These are phyloP conservation scores for Psophia crepitans DNA, from an alignment of 2,113 vertebrate species.

Conservation along the genomic window DNA sequence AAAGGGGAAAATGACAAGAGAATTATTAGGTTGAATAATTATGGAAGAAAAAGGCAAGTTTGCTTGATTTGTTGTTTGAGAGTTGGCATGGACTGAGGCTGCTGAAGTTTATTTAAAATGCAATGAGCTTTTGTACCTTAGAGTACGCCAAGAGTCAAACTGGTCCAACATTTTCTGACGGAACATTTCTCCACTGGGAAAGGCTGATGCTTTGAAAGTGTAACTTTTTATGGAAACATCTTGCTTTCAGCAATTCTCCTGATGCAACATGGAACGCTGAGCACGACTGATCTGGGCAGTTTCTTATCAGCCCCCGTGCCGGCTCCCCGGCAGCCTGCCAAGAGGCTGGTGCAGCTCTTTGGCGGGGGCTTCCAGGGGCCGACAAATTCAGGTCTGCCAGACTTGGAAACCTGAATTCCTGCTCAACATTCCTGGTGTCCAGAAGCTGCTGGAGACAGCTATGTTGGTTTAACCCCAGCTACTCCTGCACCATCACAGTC, in stretches of 20 bases:
- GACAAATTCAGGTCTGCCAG: background rate
- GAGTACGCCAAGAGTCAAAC: constrained; percentile 37
- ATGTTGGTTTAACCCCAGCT: background rate
- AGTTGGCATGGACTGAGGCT: constrained; percentile 8
- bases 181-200: constrained; percentile 53
- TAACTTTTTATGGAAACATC: constrained; percentile 39
- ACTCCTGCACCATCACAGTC: background rate
- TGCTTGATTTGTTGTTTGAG: constrained; percentile 14
- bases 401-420: background rate
- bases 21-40: constrained; percentile 40
- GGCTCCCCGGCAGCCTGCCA: background rate
- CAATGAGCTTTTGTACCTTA: constrained; percentile 22
- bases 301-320: background rate
- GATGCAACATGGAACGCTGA: background rate
- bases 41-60: background rate
- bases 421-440: background rate
- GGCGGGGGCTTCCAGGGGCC: background rate
- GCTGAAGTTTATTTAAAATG: constrained; percentile 41
- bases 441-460: background rate
- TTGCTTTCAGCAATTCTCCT: background rate
- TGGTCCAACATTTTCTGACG: constrained; percentile 26
- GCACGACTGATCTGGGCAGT: background rate
- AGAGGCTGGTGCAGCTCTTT: background rate
- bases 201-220: background rate
- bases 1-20: constrained; percentile 1